Base-by-base conservation (phyloP, 1,140 invertebrate species). In the Apis mellifera region DNA sequence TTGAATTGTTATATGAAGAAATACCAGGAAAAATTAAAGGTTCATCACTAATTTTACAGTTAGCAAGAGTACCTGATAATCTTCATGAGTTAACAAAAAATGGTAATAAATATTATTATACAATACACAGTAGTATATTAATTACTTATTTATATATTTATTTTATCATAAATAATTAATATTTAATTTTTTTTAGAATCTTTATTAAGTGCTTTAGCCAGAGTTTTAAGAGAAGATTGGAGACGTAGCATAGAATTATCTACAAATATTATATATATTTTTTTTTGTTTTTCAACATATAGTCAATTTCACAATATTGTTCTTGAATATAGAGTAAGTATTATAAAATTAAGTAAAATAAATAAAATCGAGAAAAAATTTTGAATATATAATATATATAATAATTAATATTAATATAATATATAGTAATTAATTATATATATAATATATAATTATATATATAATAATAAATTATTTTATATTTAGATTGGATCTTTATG, bases 231-330 rank as follows among this genome's bases (percentile, higher is more conserved):
- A 89, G 99, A 99, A 95, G 99, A 99, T 94, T 99, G 98, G 97
- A 98, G 97, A 94, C 97, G 97, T 91, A 99, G 98, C 92, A 97
- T 99, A 89, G 98, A 99, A 93, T 93, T 99, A 52, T 98, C 98
- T 77, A 99, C 98, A 87, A 99, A 99, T 93, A 98, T 99, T 91
- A 97, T 99, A 83, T 98, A 98, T 92, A 98, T 98, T 85, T 99
- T 99, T 94, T 98, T 99, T 92, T 99, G 98, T 92, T 99, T 99
- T 93, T 99, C 99, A 17, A 97, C 97, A n/a, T 99, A 99, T 92
- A 97, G 97, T 86, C 96, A 98, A 90, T 99, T 99, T 94, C 99
- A 99, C 93, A 96, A 96, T 59, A 96, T 99, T 17, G 97, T 99
- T 70, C 95, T 97, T 17, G 97, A 98, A 90, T 98, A 98, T 90